Percentiles rank a stretch among this genome's conserved stretches.
Conservation (phyloP, 1,140 invertebrate species). For the Odontomachus brunneus region DNA sequence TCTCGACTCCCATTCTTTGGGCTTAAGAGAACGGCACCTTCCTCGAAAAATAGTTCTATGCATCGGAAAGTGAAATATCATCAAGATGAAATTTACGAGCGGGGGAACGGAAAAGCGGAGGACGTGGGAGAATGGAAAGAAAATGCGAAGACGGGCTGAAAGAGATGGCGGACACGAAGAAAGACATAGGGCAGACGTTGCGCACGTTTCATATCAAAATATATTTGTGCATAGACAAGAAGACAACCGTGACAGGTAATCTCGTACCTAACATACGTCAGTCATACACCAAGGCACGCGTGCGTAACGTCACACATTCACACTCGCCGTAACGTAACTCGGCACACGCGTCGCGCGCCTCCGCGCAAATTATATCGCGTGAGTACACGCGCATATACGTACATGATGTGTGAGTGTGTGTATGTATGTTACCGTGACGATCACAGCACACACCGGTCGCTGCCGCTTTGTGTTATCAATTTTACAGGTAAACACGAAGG, state of each 20-base stretch:
- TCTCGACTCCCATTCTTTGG: background rate
- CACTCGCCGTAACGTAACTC: conserved; percentile 15
- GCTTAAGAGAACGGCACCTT: background rate
- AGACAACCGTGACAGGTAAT: conserved; percentile 85
- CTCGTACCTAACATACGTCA: conserved; percentile 81
- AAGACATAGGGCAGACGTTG: conserved; percentile 21
- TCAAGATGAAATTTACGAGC: background rate
- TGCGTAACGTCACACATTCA: conserved; percentile 49
- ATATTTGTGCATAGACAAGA: conserved; percentile 86
- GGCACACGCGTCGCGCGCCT: conserved; percentile 23
- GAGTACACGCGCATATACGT: conserved; percentile 24
- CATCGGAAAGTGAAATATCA: background rate
- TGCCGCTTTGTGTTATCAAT: conserved; percentile 67
- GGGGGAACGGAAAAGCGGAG: background rate
- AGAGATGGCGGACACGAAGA: conserved; percentile 15
- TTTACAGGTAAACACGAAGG: conserved; percentile 71
- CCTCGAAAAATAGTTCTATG: conserved; percentile 1
- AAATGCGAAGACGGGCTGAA: background rate
- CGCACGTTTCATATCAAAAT: conserved; percentile 85
- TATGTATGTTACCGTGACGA: background rate
- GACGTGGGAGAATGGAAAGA: background rate
- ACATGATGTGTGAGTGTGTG: conserved; percentile 13
- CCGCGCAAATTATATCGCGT: conserved; percentile 63
- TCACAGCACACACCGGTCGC: background rate
- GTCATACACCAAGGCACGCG: conserved; percentile 72